phyloP scores from a whole-genome alignment of 2,888 invertebrate genomes.

The Ormyrus thymus region DNA sequence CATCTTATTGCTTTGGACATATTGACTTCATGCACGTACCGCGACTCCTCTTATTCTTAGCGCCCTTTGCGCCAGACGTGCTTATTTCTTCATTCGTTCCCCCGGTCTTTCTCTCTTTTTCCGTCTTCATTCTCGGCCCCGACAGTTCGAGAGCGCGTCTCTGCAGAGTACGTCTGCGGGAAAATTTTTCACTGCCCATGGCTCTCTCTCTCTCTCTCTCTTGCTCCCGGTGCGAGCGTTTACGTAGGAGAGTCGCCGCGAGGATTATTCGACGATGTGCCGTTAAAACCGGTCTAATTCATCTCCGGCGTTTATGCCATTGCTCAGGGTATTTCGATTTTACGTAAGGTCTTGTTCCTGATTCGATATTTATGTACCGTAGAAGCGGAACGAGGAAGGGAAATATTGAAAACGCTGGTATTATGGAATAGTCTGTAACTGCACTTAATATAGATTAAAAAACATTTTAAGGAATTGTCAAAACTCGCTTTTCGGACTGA shows the following conservation, averaged over 20 bases:
- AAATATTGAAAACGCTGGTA: background rate
- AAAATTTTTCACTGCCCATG: background rate
- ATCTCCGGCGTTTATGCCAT: conserved; percentile 5
- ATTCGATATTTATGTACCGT: conserved; percentile 17
- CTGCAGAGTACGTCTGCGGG: too few species aligned
- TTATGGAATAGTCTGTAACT: too few species aligned
- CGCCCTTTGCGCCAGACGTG: conserved; percentile 28
- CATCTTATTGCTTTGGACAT: conserved; percentile 74
- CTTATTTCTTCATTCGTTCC: conserved; percentile 17
- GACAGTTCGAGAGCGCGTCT: too few species aligned
- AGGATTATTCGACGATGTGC: conserved; percentile 28
- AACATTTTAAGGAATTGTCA: too few species aligned
- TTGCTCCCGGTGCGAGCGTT: background rate
- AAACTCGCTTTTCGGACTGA: too few species aligned
- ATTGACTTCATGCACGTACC: conserved; percentile 73
- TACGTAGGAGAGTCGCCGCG: background rate
- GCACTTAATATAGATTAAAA: too few species aligned
- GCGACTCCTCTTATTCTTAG: conserved; percentile 54
- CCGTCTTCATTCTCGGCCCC: background rate
- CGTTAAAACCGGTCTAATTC: conserved; percentile 43
- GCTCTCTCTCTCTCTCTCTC: background rate
- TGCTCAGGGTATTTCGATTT: conserved; percentile 9
- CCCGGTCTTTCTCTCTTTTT: background rate
- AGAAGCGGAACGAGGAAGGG: background rate
- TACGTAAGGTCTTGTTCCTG: background rate